Evolutionary conservation across 2,113 vertebrate species (phyloP), one percentile per base, ranked within the genome.

Genomic region (Apteryx owenii): DNA sequence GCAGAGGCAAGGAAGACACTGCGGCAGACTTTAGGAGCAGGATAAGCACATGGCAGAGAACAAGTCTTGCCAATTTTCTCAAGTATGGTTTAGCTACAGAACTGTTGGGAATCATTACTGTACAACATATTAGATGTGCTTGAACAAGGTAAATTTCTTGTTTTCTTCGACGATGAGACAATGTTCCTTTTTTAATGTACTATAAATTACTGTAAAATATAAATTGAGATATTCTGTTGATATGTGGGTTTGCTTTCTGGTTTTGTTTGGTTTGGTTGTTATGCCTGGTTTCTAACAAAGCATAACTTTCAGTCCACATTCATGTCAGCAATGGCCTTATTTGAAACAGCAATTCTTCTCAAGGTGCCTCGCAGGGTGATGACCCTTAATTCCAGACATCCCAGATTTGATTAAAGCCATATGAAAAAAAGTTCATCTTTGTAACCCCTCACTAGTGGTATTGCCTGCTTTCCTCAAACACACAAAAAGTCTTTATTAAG

Each of bases 371-470:
- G 7, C 80, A 83, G 93, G 82, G 93, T 88, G 85, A 23, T 36
- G 90, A 89, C 95, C 96, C 90, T 78, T 90, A 90, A 83, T 89
- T 91, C 96, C 88, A 97, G 81, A 51, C 89, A 88, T 92, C 96
- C 90, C 78, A 76, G 61, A 44, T 94, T 81, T 95, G 95, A 96
- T 96, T 92, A 96, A 97, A 97, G 88, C 96, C 97, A 97, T 84
- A 89, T 95, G 97, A 97, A 94, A 81, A 38, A 64, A 54, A 82
- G 92, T 89, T 90, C 90, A 83, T 90, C 69, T 69, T 65, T 85
- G 75, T 79, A 93, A 94, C 86, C 68, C 79, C n/a, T 36, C 78
- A 66, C 81, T 92, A 50, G 69, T 19, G 21, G 16, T 12, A 78
- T 81, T 2, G 56, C 46, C 79, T 82, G 66, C 75, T 94, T 46